Evolutionary conservation across 92 coral and sea anemone genomes (phyloP).

Genomic region (Epizoanthus scotinus): DNA sequence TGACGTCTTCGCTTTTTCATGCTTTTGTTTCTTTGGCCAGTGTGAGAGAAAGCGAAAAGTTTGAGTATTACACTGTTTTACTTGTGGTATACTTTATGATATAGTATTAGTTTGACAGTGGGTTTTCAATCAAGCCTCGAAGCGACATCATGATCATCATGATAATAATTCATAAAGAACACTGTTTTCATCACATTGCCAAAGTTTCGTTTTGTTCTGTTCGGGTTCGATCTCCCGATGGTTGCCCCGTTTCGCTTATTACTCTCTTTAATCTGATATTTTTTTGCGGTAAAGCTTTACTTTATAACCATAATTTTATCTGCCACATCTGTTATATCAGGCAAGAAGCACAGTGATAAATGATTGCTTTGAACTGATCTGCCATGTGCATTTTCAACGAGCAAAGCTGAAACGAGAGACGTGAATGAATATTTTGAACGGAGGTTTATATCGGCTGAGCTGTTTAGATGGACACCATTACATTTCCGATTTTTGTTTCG

Average conservation of each 20-base stretch:
- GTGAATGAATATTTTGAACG: neutral
- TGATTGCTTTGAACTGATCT: neutral
- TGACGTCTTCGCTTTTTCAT: conserved; percentile 12
- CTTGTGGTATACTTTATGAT: neutral
- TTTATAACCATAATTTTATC: neutral
- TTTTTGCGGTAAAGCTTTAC: conserved; percentile 9
- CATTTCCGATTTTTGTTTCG: neutral
- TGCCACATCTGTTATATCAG: neutral
- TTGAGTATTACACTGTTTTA: neutral
- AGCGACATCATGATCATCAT: neutral
- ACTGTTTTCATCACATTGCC: neutral
- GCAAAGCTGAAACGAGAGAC: conserved; percentile 1
- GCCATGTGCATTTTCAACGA: neutral
- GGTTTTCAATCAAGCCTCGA: neutral
- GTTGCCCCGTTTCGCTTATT: neutral
- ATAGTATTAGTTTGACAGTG: neutral
- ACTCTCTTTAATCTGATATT: conserved; percentile 1
- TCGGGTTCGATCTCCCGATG: neutral
- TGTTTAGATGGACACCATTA: neutral
- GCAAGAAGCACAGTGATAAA: neutral
- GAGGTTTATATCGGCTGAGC: neutral
- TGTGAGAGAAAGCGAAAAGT: neutral
- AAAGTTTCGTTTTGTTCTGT: neutral
- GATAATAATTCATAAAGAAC: too few species aligned
- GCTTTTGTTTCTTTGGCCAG: neutral